Conservation (phyloP, 2,113 vertebrate genomes). For the Lethenteron camtschaticum region DNA sequence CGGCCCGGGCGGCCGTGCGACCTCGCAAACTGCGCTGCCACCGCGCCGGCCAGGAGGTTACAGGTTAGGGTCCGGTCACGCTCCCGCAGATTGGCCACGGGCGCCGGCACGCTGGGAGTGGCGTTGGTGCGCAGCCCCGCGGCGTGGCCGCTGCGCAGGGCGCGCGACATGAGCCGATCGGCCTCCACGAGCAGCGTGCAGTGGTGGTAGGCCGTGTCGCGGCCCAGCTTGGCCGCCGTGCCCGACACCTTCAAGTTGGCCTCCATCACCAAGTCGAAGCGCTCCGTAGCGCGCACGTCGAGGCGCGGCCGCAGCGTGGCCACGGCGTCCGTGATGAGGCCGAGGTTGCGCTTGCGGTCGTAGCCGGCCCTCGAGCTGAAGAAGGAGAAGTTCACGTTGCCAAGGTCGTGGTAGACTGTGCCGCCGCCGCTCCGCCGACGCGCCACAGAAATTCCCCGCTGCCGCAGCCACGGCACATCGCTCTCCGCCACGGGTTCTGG, state of each 20-base stretch:
- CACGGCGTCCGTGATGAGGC: slow-evolving; percentile 41
- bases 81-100: slow-evolving; percentile 49
- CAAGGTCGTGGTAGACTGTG: slow-evolving; percentile 74
- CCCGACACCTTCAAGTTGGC: slow-evolving; percentile 64
- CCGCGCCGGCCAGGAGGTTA: slow-evolving; percentile 31
- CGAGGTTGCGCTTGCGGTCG: slow-evolving; percentile 48
- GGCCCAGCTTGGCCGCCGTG: slow-evolving; percentile 60
- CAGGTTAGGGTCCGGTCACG: slow-evolving; percentile 39
- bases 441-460: slow-evolving; percentile 37
- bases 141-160: slow-evolving; percentile 36
- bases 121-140: slow-evolving; percentile 54
- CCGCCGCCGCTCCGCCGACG: slow-evolving; percentile 78
- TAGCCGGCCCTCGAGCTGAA: slow-evolving; percentile 57
- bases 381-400: slow-evolving; percentile 86
- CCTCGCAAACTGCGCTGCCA: slow-evolving; percentile 36
- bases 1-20: slow-evolving; percentile 23
- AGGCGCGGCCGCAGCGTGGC: slow-evolving; percentile 31
- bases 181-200: slow-evolving; percentile 55
- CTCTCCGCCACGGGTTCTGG: slow-evolving; percentile 92
- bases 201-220: slow-evolving; percentile 60
- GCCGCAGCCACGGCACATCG: slow-evolving; percentile 35
- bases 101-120: slow-evolving; percentile 52
- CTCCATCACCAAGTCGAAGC: slow-evolving; percentile 53
- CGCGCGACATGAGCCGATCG: slow-evolving; percentile 32
- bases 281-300: slow-evolving; percentile 38